Conservation (phyloP, 1,140 invertebrate species). For the Lepidotrigona ventralis region DNA sequence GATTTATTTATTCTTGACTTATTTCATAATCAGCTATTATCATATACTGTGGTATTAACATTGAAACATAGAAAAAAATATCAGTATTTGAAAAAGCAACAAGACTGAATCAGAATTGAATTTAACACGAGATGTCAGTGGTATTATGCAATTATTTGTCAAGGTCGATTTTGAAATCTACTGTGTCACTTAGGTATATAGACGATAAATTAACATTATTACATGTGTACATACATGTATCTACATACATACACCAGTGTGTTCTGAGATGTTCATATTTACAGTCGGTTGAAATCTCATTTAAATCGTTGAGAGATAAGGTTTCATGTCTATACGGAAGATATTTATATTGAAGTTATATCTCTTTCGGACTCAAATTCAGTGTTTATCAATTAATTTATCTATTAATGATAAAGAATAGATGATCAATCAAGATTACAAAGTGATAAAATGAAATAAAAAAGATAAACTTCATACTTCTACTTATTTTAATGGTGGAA, state of each 20-base stretch:
- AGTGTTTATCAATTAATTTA: not conserved
- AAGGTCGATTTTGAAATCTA: not conserved
- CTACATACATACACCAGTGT: not conserved
- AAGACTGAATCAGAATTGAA: not conserved
- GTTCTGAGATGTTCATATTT: not conserved
- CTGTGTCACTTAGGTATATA: not conserved
- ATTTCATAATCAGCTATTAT: not conserved
- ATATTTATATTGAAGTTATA: not conserved
- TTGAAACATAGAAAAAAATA: too few relatives aligned
- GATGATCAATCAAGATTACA: not conserved
- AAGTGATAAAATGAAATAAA: not conserved
- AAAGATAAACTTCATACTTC: not conserved
- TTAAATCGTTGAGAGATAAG: not conserved
- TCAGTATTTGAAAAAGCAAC: too few relatives aligned
- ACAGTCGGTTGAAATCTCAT: not conserved
- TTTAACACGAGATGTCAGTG: too few relatives aligned
- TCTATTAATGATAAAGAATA: not conserved
- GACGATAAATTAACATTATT: not conserved
- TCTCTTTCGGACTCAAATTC: not conserved
- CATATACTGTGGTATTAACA: not conserved
- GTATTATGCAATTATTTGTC: conserved; percentile 19
- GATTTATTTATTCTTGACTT: not conserved
- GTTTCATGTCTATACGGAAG: not conserved
- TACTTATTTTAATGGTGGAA: not conserved
- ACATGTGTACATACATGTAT: too few relatives aligned